These are phyloP conservation scores for Melanostigma gelatinosum DNA, from an alignment of 2,113 vertebrate species.

Conservation along the genomic window DNA sequence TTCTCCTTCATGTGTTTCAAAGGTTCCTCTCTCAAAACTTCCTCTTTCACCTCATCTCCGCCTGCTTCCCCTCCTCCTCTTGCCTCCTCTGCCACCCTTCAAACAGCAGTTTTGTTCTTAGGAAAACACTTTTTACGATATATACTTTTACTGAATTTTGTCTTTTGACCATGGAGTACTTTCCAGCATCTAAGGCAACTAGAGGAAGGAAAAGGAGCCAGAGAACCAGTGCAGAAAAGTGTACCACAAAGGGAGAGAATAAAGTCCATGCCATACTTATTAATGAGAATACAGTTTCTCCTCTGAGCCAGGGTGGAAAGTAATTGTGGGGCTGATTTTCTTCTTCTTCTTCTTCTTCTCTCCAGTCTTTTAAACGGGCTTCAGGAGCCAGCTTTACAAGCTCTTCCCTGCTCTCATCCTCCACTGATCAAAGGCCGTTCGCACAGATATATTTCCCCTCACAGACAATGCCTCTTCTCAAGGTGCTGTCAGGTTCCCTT, in stretches of 20 bases:
- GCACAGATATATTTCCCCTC: constrained; percentile 82
- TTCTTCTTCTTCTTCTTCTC: constrained; percentile 58
- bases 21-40: constrained; percentile 55
- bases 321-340: constrained; percentile 64
- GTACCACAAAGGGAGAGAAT: constrained; percentile 7
- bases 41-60: constrained; percentile 43
- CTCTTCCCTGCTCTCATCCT: constrained; percentile 78
- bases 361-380: constrained; percentile 70
- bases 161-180: constrained; percentile 21
- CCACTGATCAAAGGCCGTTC: constrained; percentile 83
- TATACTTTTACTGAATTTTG: constrained; percentile 12
- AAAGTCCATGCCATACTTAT: constrained; percentile 19
- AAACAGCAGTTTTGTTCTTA: constrained; percentile 63
- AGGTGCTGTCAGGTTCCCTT: constrained; percentile 85
- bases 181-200: constrained; percentile 17
- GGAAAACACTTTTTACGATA: constrained; percentile 51
- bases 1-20: constrained; percentile 76
- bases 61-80: constrained; percentile 50
- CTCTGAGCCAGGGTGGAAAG: constrained; percentile 46
- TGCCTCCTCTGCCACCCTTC: constrained; percentile 45
- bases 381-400: constrained; percentile 78
- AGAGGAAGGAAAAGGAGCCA: background rate
- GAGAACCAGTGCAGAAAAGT: background rate
- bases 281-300: constrained; percentile 41
- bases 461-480: constrained; percentile 85